Evolutionary conservation across 2,113 vertebrate species (phyloP).

Genomic region (Cariama cristata): DNA sequence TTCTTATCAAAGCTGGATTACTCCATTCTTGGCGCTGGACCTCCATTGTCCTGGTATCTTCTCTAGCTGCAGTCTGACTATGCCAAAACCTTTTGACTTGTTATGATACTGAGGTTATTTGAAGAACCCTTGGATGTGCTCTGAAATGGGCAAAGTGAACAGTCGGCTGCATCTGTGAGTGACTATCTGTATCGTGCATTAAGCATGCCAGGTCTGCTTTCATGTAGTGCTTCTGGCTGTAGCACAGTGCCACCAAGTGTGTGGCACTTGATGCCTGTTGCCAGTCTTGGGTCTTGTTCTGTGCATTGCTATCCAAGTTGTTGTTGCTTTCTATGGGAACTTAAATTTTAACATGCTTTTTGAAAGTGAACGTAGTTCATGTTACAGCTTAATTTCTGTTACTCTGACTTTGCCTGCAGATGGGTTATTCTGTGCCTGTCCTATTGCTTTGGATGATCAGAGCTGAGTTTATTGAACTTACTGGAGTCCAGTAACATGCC

Average conservation of each 20-base stretch:
- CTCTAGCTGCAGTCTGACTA: not conserved
- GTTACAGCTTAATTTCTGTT: not conserved
- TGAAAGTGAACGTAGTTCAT: not conserved
- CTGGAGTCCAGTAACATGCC: not conserved
- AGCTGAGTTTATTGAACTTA: not conserved
- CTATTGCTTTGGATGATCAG: not conserved
- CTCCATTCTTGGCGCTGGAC: not conserved
- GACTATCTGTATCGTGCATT: fast-evolving
- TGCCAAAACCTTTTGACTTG: not conserved
- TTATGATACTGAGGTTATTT: not conserved
- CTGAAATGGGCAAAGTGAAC: not conserved
- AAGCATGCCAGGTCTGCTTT: not conserved
- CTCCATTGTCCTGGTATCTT: not conserved
- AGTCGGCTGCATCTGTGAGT: not conserved
- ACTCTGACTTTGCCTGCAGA: not conserved
- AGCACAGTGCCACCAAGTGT: slow-evolving; percentile 31
- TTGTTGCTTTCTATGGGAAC: not conserved
- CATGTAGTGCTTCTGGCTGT: not conserved
- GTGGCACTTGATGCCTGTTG: not conserved
- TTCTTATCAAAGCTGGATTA: not conserved
- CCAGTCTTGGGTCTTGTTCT: not conserved
- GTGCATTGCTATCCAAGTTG: fast-evolving
- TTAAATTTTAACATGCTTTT: not conserved
- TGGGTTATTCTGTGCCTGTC: not conserved
- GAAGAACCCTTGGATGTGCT: not conserved